Evolutionary conservation across 1,140 invertebrate species (phyloP).

Genomic region (Drosophila repleta): DNA sequence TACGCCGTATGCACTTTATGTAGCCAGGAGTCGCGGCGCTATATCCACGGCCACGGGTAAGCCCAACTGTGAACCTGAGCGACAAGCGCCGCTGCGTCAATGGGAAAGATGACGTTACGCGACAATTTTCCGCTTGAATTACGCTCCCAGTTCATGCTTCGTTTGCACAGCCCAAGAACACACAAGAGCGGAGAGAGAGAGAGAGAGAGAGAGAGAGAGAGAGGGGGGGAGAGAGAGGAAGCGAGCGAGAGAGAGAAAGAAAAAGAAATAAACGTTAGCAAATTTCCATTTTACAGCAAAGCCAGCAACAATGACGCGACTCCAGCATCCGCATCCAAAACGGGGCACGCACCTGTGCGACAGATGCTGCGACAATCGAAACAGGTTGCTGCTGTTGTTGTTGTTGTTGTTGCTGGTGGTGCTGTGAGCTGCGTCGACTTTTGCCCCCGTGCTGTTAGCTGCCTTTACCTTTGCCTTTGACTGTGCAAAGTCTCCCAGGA

Average conservation of each 20-base stretch:
- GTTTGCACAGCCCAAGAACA: conserved; percentile 64
- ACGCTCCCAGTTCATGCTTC: conserved; percentile 81
- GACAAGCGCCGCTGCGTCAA: conserved; percentile 59
- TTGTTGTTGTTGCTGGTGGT: not conserved
- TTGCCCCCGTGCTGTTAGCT: conserved; percentile 16
- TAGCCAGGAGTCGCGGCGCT: conserved; percentile 31
- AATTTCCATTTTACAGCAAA: conserved; percentile 78
- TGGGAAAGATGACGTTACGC: conserved; percentile 76
- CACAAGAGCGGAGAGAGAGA: not conserved
- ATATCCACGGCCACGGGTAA: not conserved
- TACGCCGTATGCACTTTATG: conserved; percentile 66
- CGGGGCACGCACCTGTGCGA: conserved; percentile 53
- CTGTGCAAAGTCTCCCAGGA: conserved; percentile 60
- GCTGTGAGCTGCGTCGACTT: conserved; percentile 13
- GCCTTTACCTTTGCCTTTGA: conserved; percentile 28
- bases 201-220: not conserved
- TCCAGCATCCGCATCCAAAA: conserved; percentile 28
- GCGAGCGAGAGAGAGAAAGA: conserved; percentile 26
- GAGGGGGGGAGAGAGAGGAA: not conserved
- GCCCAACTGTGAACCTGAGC: conserved; percentile 22
- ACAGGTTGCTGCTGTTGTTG: conserved; percentile 49
- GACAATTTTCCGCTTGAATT: conserved; percentile 82
- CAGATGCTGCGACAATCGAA: conserved; percentile 67
- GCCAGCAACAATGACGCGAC: conserved; percentile 46
- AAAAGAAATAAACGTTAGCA: conserved; percentile 80